Conservation (phyloP, 2,113 vertebrate species). For the Myocastor coypus region DNA sequence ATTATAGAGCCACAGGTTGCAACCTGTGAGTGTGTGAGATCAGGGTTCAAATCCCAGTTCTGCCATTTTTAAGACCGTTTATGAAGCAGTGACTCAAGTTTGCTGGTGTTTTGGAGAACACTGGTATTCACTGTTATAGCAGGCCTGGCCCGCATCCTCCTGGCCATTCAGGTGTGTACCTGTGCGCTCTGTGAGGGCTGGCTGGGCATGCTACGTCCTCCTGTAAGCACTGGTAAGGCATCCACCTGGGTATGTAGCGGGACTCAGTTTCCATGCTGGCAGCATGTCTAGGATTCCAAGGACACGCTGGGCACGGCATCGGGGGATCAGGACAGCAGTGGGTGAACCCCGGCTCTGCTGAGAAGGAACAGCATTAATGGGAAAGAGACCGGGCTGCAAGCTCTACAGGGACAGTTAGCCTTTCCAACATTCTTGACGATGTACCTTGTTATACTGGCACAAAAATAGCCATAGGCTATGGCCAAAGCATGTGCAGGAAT, state of each 20-base stretch:
- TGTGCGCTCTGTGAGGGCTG: not conserved
- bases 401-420: not conserved
- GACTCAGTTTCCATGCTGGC: not conserved
- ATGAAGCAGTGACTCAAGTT: not conserved
- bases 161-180: fast-evolving
- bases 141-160: not conserved
- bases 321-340: fast-evolving
- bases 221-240: fast-evolving
- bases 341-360: not conserved
- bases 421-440: fast-evolving
- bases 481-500: fast-evolving
- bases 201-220: not conserved
- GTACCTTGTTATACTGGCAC: fast-evolving
- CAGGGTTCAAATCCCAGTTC: not conserved
- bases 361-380: not conserved
- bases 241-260: fast-evolving
- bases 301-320: not conserved
- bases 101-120: fast-evolving
- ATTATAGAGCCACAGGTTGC: not conserved
- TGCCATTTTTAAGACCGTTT: not conserved
- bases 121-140: fast-evolving
- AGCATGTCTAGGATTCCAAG: not conserved
- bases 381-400: not conserved
- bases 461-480: not conserved
- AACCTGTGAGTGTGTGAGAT: fast-evolving